Evolutionary conservation across 2,113 vertebrate species (phyloP), one percentile per base, ranked within the genome.

Genomic region (Holacanthus passer): DNA sequence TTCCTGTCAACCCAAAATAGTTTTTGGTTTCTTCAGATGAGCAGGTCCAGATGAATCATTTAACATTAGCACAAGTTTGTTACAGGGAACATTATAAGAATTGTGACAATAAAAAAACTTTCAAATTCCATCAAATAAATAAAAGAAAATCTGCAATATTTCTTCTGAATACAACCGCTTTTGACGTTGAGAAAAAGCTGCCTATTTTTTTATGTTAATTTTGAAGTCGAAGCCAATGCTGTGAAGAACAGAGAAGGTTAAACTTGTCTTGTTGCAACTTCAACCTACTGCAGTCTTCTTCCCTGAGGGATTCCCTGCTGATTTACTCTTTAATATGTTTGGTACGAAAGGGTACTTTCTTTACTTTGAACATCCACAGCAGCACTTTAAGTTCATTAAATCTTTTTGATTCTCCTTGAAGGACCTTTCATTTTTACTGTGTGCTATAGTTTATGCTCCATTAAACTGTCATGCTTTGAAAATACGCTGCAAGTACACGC

Each of bases 381-480:
- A 58, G 39, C 22, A 45, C 70, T 65, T 69, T 55, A 17, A 68
- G 52, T 58, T 82, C 66, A 35, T 48, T 78, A 65, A 64, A 81
- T 83, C 73, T 55, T 45, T 72, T 31, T 41, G 41, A 75, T 66
- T 67, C 63, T 63, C 52, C 81, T 76, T 55, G 16, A 74, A 81
- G 58, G 67, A 73, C 39, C 24, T 8, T 85, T 85, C 17, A 56
- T 87, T 77, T 59, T 37, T 39, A 48, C 68, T 16, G 11, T 59
- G 60, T 22, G 13, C 66, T 90, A 76, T 14, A 47, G 43, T 85
- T 82, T 56, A 69, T 45, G 37, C 66, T 85, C 84, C 83, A 88
- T 91, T 92, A 86, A 90, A 76, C 72, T 83, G 84, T 86, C 88
- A 68, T 4, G 16, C 39, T 73, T 68, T 81, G 60, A 71, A 65